Base-by-base conservation (phyloP, 2,888 invertebrate species). In the Elmis aenea region DNA sequence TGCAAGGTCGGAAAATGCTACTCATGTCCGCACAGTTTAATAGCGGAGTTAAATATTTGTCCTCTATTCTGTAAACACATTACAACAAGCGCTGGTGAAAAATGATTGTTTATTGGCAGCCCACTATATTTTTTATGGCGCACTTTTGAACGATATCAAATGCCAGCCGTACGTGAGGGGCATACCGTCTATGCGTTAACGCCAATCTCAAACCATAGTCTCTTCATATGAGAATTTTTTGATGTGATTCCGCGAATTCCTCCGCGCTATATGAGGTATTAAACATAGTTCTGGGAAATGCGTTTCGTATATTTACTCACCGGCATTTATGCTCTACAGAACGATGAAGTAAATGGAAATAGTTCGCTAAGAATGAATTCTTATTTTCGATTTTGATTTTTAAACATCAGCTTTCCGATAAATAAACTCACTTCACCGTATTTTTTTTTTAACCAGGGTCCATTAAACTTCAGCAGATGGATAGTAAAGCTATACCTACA, bases 71-170 rank as follows among this genome's bases (percentile, higher is more conserved):
- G 37, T 27, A 37, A 37, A 26, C 26, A 32, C 37, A 37, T 37
- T 37, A 37, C 26, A 12, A 26, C 16, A 25, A 21, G 26, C 26
- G 22, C 30, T 37, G 26, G 27, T 37, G 37, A 37, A 26, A 37
- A 37, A 37, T 26, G 31, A 22, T 26, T 13, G 26, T 26, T 26
- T 37, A 37, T 37, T 37, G 31, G 31, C 16, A 26, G 13, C 26
- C 20, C 33, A 27, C 21, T 6, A 13, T 26, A 15, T 20, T 12
- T 26, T 34, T 11, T 34, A 34, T 21, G 21, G 22, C 24, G 16
- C 22, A 28, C 11, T 33, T 33, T 26, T 21, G 21, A 27, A 25
- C 25, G 33, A 16, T 23, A 27, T 26, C 13, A 27, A 27, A 26
- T 33, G 22, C 15, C 22, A 27, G 27, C 13, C 26, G 21, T 22